These are phyloP conservation scores for Lepidurus arcticus DNA, from an alignment of 1,140 invertebrate genomes.

Conservation along the genomic window DNA sequence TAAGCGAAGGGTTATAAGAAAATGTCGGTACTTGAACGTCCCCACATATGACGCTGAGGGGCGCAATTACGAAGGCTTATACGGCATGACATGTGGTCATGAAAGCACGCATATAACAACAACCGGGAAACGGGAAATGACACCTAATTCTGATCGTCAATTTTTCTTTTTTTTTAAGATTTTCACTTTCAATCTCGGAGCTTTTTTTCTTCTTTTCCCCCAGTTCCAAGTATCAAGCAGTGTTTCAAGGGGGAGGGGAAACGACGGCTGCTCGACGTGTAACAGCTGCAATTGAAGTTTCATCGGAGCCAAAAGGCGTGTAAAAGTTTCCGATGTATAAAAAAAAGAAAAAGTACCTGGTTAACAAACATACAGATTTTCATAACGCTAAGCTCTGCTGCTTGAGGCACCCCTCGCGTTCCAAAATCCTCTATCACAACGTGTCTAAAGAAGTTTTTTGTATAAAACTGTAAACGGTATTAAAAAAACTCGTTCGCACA, in stretches of 20 bases:
- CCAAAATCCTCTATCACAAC: background rate
- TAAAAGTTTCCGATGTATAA: background rate
- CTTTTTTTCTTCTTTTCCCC: background rate
- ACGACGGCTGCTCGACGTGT: background rate
- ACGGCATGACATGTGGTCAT: background rate
- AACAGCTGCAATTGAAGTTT: constrained; percentile 19
- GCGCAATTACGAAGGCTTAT: background rate
- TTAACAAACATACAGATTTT: background rate
- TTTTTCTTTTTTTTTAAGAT: background rate
- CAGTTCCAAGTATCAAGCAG: background rate
- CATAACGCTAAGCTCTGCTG: background rate
- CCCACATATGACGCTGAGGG: background rate
- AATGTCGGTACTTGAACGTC: background rate
- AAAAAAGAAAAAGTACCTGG: background rate
- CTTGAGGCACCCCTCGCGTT: background rate
- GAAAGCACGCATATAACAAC: background rate
- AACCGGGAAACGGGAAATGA: background rate
- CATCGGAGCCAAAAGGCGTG: background rate
- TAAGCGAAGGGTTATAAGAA: background rate
- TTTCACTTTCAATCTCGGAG: background rate
- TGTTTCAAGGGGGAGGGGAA: background rate
- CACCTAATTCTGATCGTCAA: constrained; percentile 10
- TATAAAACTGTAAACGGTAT: background rate
- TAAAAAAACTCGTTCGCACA: background rate
- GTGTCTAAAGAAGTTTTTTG: background rate